phyloP scores from a whole-genome alignment of 2,113 vertebrate genomes.

The Narcine bancroftii region DNA sequence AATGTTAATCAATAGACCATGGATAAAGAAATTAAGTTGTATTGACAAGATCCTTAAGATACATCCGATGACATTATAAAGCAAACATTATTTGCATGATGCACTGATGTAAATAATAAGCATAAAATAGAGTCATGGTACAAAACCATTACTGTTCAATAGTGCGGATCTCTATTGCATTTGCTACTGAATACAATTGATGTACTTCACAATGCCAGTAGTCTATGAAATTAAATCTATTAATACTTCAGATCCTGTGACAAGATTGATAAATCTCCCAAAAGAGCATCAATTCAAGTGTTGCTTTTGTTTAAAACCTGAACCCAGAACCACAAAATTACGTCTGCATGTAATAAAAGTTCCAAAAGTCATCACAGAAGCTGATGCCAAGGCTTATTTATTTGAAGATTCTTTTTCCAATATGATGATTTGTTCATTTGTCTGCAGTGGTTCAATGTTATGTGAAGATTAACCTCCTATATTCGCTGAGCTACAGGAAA shows the following conservation, averaged over 20 bases:
- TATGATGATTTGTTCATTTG: background rate
- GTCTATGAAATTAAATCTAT: background rate
- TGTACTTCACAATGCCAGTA: background rate
- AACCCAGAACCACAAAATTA: background rate
- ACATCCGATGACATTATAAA: background rate
- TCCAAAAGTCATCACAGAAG: background rate
- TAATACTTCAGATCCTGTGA: background rate
- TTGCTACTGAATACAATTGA: background rate
- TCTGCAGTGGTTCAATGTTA: background rate
- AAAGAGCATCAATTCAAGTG: background rate
- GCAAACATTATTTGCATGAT: background rate
- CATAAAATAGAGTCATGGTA: background rate
- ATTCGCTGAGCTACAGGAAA: background rate
- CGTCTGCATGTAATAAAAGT: background rate
- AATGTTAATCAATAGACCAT: background rate
- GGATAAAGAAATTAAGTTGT: background rate
- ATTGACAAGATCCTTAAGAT: background rate
- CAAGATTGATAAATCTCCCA: background rate
- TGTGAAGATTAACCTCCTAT: background rate
- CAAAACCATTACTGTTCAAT: background rate
- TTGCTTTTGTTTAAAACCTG: background rate
- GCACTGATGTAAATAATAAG: background rate
- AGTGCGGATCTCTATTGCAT: background rate
- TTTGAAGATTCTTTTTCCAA: background rate
- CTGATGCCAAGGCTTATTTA: background rate